Conservation (phyloP, 2,113 vertebrate genomes). For the Cynocephalus volans region DNA sequence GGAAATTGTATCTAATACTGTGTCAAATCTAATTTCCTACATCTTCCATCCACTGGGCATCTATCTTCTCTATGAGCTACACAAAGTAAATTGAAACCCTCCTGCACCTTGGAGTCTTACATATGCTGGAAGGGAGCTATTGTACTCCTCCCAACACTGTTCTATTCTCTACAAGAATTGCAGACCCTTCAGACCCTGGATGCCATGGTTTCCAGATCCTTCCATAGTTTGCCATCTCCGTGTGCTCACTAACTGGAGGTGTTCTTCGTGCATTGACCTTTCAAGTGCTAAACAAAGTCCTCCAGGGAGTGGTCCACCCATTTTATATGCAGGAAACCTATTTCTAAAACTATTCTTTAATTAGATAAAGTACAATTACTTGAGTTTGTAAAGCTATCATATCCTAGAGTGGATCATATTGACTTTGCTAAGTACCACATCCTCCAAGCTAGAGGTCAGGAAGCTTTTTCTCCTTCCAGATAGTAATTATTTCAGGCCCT, state of each 20-base stretch:
- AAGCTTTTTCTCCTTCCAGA: background rate
- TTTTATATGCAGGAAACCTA: no score
- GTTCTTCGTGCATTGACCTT: background rate
- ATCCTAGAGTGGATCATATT: no score
- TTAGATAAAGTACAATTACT: background rate
- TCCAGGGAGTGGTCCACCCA: fast-evolving
- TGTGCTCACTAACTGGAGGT: fast-evolving
- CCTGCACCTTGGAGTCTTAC: background rate
- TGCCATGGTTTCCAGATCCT: background rate
- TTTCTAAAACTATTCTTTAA: background rate
- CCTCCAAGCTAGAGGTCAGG: background rate
- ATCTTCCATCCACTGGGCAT: background rate
- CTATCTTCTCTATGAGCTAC: background rate
- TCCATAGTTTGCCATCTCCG: fast-evolving
- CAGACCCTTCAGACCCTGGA: fast-evolving
- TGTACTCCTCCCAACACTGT: background rate
- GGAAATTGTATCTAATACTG: conserved; percentile 3
- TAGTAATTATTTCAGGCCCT: background rate
- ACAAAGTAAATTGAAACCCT: background rate
- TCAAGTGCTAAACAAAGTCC: background rate
- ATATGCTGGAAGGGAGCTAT: background rate
- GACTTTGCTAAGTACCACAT: background rate
- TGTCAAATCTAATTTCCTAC: conserved; percentile 56
- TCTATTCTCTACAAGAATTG: background rate
- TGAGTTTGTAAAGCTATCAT: background rate